phyloP scores from a whole-genome alignment of 2,888 invertebrate genomes.

The Polylopha cassiicola region DNA sequence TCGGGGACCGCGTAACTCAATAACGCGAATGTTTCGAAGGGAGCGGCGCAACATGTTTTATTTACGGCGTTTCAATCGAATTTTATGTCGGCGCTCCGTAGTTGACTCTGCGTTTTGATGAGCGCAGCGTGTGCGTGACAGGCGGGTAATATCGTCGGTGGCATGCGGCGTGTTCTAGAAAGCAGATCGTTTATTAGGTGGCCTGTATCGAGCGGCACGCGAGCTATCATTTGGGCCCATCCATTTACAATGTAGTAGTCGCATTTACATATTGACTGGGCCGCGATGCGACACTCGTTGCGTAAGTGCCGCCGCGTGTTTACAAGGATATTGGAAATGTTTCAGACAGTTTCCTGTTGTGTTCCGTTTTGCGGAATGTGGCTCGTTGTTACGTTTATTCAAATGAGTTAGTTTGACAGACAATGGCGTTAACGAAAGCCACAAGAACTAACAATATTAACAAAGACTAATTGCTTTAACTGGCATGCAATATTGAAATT shows the following conservation, averaged over 20 bases:
- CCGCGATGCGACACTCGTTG: constrained; percentile 3
- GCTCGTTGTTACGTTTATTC: neutral
- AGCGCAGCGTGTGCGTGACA: constrained; percentile 56
- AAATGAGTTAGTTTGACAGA: neutral
- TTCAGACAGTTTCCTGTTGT: neutral
- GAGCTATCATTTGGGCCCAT: constrained; percentile 25
- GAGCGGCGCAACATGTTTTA: constrained; percentile 71
- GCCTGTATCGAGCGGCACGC: constrained; percentile 44
- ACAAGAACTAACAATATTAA: neutral
- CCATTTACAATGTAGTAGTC: constrained; percentile 17
- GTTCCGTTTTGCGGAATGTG: neutral
- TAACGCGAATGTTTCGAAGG: constrained; percentile 68
- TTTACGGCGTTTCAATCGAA: constrained; percentile 73
- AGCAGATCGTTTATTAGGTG: constrained; percentile 34
- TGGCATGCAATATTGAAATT: constrained; percentile 9
- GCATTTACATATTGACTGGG: constrained; percentile 21
- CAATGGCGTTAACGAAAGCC: neutral
- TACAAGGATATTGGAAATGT: too few relatives aligned
- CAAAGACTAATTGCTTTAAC: too few relatives aligned
- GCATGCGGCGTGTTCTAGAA: constrained; percentile 29
- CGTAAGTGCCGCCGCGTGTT: constrained; percentile 4
- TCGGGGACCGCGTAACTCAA: constrained; percentile 74
- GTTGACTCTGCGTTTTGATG: constrained; percentile 42
- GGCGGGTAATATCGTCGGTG: constrained; percentile 32
- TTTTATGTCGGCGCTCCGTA: constrained; percentile 45